Base-by-base conservation (phyloP, 2,113 vertebrate species). In the Poeciliopsis prolifica region DNA sequence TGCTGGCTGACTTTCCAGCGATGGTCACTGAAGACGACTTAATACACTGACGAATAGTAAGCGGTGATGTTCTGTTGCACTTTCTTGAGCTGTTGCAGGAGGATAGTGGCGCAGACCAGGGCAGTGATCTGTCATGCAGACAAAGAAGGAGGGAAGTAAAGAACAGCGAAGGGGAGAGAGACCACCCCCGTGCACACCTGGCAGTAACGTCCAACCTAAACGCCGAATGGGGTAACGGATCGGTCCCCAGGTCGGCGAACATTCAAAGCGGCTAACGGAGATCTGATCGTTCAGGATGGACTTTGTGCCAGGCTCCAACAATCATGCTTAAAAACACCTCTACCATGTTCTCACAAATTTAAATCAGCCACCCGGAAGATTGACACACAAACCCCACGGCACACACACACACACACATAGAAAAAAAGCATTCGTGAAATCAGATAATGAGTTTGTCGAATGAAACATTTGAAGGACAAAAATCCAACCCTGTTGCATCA, bases 41-140 rank as follows among this genome's bases (percentile, higher is more conserved):
- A 90, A 85, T 92, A 88, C 70, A 88, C 90, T 0, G 70, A 10
- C 0, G 84, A 30, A 12, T 90, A 89, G 74, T 86, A 72, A 0
- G 67, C 0, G 0, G 35, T 37, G 26, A 74, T 0, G 8, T 19
- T 64, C n/a, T 9, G 68, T 22, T 73, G 37, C 48, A 0, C 8
- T 30, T 2, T 87, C 78, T 88, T 90, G 60, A 88, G 33, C 61
- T 86, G 69, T 30, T 75, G 70, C 67, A 83, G 58, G 74, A 93
- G 88, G 74, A 91, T 5, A 29, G 0, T 0, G 67, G 62, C 0
- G 79, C 92, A 91, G 63, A 84, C 61, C 78, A 91, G 60, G 54
- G 85, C 85, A 1, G 5, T 58, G 1, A 92, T 77, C 92, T 93
- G 82, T 82, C 61, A 63, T 48, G 30, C 44, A 71, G 48, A 78